Conservation (phyloP, 2,888 invertebrate genomes). For the Eucera pruinosa region DNA sequence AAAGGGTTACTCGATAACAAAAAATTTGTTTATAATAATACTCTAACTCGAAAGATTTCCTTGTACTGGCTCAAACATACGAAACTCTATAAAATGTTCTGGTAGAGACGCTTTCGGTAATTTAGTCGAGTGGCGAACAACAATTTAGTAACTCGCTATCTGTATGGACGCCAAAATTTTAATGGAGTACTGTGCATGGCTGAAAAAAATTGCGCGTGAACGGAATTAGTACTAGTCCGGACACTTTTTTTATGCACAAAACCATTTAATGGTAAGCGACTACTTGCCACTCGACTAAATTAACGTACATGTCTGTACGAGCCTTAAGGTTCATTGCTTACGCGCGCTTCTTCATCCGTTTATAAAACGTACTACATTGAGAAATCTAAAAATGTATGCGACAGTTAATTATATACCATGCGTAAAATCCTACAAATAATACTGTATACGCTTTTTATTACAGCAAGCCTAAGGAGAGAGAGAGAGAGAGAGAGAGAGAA, state of each 20-base stretch:
- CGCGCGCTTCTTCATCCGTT: conserved; percentile 6
- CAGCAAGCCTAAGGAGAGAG: conserved; percentile 46
- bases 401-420: conserved; percentile 50
- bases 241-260: too few species aligned
- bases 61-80: conserved; percentile 67
- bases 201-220: too few species aligned
- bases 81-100: conserved; percentile 10
- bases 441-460: conserved; percentile 58
- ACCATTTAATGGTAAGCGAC: too few species aligned
- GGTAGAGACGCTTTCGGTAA: too few species aligned
- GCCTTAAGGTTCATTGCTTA: conserved; percentile 29
- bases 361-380: conserved; percentile 34
- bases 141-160: too few species aligned
- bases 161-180: too few species aligned
- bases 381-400: conserved; percentile 46
- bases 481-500: too few species aligned
- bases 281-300: too few species aligned
- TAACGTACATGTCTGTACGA: too few species aligned
- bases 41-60: conserved; percentile 56
- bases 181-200: too few species aligned
- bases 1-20: conserved; percentile 52
- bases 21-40: conserved; percentile 57
- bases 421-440: conserved; percentile 64
- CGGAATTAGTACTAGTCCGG: too few species aligned
- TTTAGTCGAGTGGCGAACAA: too few species aligned